phyloP scores from a whole-genome alignment of 2,888 invertebrate species.

The Eledona agricola region DNA sequence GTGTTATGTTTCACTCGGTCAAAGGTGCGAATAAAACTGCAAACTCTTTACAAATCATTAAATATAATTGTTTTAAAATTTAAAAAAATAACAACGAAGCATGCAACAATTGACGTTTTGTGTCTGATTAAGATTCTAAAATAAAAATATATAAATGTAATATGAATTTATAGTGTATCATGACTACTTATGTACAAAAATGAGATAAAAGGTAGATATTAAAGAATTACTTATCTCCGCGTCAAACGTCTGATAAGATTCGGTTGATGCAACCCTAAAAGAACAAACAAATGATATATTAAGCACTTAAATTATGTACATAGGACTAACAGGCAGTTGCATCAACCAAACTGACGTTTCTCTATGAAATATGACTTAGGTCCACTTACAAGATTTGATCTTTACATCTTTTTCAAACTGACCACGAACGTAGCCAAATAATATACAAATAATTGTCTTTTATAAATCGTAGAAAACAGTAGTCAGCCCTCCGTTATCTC shows the following conservation, averaged over 20 bases:
- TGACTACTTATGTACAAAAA: slow-evolving; percentile 18
- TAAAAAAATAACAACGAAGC: slow-evolving; percentile 49
- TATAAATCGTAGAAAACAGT: slow-evolving; percentile 25
- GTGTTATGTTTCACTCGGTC: background rate
- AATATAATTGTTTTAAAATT: slow-evolving; percentile 47
- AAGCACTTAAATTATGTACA: slow-evolving; percentile 22
- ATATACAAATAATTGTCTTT: slow-evolving; percentile 41
- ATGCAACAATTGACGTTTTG: slow-evolving; percentile 49
- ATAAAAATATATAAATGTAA: slow-evolving; percentile 21
- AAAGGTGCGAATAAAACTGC: slow-evolving; percentile 14
- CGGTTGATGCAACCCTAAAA: slow-evolving; percentile 14
- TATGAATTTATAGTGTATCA: slow-evolving; percentile 15
- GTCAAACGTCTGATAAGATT: slow-evolving; percentile 16
- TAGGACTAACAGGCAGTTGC: slow-evolving; percentile 13
- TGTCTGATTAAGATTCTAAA: slow-evolving; percentile 43
- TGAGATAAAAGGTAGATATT: slow-evolving; percentile 17
- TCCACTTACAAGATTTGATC: slow-evolving; percentile 50
- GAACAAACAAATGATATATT: slow-evolving; percentile 15
- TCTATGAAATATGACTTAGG: slow-evolving; percentile 50
- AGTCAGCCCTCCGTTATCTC: slow-evolving; percentile 20
- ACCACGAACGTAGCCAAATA: slow-evolving; percentile 34
- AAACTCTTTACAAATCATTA: slow-evolving; percentile 43
- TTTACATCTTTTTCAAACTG: slow-evolving; percentile 36
- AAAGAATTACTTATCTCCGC: slow-evolving; percentile 8
- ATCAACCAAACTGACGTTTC: slow-evolving; percentile 31